phyloP scores from a whole-genome alignment of 2,113 vertebrate species.

The Saccopteryx leptura region DNA sequence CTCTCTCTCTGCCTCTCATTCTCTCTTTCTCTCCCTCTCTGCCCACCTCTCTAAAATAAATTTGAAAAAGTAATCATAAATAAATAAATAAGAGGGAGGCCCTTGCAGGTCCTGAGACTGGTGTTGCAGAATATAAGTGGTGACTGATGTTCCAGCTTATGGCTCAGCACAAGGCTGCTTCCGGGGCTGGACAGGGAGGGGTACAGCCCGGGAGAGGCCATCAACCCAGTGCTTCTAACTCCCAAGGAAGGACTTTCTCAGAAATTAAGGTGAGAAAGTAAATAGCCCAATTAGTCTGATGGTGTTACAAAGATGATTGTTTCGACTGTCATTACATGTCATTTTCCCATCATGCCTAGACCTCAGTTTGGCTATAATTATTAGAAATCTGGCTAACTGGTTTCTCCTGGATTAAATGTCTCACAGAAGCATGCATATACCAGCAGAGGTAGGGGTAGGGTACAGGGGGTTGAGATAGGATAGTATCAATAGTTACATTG shows the following conservation, averaged over 20 bases:
- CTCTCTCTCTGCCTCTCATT: no score
- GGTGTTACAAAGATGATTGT: background rate
- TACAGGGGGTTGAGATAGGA: background rate
- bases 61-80: no score
- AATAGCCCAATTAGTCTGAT: background rate
- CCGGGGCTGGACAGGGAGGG: background rate
- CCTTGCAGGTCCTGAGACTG: background rate
- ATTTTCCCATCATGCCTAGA: background rate
- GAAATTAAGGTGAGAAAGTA: slow-evolving; percentile 52
- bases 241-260: background rate
- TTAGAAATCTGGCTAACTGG: slow-evolving; percentile 16
- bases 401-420: slow-evolving; percentile 44
- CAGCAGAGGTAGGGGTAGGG: background rate
- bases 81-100: background rate
- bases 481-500: background rate
- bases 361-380: background rate
- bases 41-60: no score
- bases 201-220: background rate
- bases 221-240: background rate
- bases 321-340: background rate
- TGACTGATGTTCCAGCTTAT: background rate
- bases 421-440: background rate
- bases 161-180: background rate
- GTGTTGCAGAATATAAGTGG: background rate
- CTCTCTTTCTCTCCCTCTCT: no score